phyloP scores from a whole-genome alignment of 2,797 vertebrate species.

The Hafferia zeledoni region DNA sequence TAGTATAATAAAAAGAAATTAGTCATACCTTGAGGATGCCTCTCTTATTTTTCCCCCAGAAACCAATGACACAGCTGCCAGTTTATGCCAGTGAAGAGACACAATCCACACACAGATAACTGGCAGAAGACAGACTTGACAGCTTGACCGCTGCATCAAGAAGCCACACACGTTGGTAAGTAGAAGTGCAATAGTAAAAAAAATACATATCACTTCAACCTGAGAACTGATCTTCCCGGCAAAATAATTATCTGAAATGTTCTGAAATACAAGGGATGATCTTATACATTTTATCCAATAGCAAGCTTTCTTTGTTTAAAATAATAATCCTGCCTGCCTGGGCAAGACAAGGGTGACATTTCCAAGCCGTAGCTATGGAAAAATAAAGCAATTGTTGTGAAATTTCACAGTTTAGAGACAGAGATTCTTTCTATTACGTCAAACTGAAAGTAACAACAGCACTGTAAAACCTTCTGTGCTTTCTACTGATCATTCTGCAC shows the following conservation, averaged over 20 bases:
- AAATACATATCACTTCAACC: not conserved
- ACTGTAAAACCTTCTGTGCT: not conserved
- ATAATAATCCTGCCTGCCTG: not conserved
- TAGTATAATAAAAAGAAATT: not conserved
- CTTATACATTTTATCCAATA: not conserved
- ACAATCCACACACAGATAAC: not conserved
- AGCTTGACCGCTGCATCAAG: not conserved
- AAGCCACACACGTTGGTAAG: not conserved
- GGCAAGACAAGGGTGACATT: not conserved
- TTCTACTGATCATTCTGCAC: not conserved
- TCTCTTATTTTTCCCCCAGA: not conserved
- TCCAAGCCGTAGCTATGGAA: not conserved
- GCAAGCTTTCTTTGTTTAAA: not conserved
- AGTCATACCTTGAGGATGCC: not conserved
- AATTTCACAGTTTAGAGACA: not conserved
- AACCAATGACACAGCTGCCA: not conserved
- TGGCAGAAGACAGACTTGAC: not conserved
- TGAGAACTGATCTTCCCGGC: not conserved
- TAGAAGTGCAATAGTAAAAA: not conserved
- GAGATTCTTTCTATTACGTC: not conserved
- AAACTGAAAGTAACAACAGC: constrained; percentile 11
- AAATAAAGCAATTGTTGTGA: constrained; percentile 25
- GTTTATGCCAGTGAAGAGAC: not conserved
- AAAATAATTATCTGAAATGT: not conserved
- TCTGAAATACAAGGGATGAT: not conserved